Evolutionary conservation across 1,140 invertebrate species (phyloP).

Genomic region (Neodiprion pinetum): DNA sequence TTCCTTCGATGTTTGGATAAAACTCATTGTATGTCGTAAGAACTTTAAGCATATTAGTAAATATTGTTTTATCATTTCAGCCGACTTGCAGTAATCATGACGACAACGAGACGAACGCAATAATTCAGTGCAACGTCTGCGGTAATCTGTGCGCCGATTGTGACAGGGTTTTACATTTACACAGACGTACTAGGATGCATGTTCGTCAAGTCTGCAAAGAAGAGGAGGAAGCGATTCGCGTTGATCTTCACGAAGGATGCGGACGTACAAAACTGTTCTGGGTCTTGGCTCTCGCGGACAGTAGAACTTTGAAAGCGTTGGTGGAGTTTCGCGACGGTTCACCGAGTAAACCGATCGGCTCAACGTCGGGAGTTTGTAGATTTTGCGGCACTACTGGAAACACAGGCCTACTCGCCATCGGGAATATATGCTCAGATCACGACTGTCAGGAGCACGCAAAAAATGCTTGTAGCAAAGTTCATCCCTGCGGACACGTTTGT

Average conservation of each 20-base stretch:
- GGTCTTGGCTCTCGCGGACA: constrained; percentile 91
- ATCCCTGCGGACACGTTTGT: constrained; percentile 91
- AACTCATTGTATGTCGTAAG: constrained; percentile 15
- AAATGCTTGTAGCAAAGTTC: constrained; percentile 83
- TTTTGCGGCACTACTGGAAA: constrained; percentile 90
- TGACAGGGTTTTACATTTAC: constrained; percentile 93
- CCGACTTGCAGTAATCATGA: constrained; percentile 96
- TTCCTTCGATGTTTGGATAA: constrained; percentile 11
- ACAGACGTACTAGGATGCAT: constrained; percentile 85
- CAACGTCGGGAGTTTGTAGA: constrained; percentile 81
- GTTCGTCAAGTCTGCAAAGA: constrained; percentile 94
- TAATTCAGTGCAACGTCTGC: constrained; percentile 91
- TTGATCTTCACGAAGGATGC: constrained; percentile 95
- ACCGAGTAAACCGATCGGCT: constrained; percentile 46
- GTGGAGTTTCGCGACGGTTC: constrained; percentile 90
- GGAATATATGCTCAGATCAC: constrained; percentile 91
- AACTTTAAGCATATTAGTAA: neutral
- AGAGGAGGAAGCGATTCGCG: constrained; percentile 91
- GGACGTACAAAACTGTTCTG: constrained; percentile 95
- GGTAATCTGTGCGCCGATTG: constrained; percentile 95
- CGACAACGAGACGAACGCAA: constrained; percentile 92
- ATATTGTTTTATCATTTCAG: constrained; percentile 49
- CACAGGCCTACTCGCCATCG: constrained; percentile 86
- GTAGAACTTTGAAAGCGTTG: constrained; percentile 90
- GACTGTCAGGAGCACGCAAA: constrained; percentile 91